Conservation (phyloP, 2,113 vertebrate genomes). For the Platichthys flesus region DNA sequence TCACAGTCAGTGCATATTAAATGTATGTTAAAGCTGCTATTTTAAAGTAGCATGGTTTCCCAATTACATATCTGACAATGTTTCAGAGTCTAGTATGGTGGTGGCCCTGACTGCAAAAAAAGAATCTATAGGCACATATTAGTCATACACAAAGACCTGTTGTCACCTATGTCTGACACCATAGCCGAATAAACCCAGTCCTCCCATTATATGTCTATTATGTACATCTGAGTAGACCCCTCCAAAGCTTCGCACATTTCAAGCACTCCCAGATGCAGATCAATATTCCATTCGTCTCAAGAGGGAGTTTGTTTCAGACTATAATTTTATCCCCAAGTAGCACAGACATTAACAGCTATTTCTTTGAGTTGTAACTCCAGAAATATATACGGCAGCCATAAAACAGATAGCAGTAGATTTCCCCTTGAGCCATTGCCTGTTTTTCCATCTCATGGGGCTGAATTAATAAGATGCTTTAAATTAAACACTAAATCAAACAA, state of each 20-base stretch:
- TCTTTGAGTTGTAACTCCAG: constrained; percentile 57
- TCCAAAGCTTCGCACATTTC: constrained; percentile 45
- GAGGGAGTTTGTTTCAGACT: constrained; percentile 42
- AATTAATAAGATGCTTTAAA: constrained; percentile 62
- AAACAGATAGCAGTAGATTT: constrained; percentile 57
- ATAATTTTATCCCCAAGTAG: constrained; percentile 58
- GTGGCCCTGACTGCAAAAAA: not conserved
- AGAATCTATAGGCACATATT: not conserved
- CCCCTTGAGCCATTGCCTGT: constrained; percentile 40
- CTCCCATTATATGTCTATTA: constrained; percentile 24
- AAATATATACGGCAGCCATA: constrained; percentile 55
- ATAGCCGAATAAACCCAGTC: not conserved
- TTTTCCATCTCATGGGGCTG: constrained; percentile 45
- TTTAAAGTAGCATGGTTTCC: not conserved
- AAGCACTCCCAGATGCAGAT: constrained; percentile 57
- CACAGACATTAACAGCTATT: constrained; percentile 59
- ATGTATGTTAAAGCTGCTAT: not conserved
- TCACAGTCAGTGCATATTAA: too few relatives aligned
- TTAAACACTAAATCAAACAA: constrained; percentile 58
- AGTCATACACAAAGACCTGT: not conserved
- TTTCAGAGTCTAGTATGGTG: not conserved
- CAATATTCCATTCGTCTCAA: constrained; percentile 57
- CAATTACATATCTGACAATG: not conserved
- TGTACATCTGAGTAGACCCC: constrained; percentile 15
- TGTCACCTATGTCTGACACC: not conserved